Base-by-base conservation (phyloP, 2,113 vertebrate species). In the Mus pahari region DNA sequence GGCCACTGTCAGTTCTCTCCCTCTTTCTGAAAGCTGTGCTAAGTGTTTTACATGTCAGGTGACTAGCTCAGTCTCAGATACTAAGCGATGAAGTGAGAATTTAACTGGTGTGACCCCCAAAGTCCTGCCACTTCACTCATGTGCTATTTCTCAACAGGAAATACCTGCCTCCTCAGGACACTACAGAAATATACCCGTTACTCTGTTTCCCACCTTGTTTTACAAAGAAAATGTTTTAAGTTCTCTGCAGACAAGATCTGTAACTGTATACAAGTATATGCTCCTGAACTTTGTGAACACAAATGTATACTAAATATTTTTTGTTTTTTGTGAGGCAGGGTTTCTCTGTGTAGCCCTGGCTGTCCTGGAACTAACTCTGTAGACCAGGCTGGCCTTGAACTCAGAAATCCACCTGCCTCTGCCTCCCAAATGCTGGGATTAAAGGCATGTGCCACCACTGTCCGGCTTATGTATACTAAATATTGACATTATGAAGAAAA, bases 61-160 rank as follows among this genome's bases (percentile, higher is more conserved):
- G 84, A 90, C 42, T 70, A 96, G 45, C 17, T 10, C 89, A 87
- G 50, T 89, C 75, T 93, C 36, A 94, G 60, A 92, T 22, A 95
- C 20, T 79, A 96, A 87, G n/a, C 36, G 19, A 20, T 78, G n/a
- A 93, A 70, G 75, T 45, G 16, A 70, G 36, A 96, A 92, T 22
- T 73, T 31, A 83, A 81, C 28, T 53, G 42, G 39, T 50, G 17
- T 88, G 50, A 81, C 48, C 86, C 86, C 73, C 53, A 94, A 92
- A 96, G n/a, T n/a, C 20, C 19, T 31, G 82, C 17, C 26, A 93
- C 48, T 79, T 97, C 68, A 93, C 62, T 97, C 70, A 94, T 4
- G n/a, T 14, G 64, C n/a, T 31, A 28, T 26, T 71, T 89, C 78
- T 90, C 17, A 92, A 86, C n/a, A 16, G 71, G 70, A 95, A 91